Conservation (phyloP, 2,888 invertebrate species). For the Meganola albula region DNA sequence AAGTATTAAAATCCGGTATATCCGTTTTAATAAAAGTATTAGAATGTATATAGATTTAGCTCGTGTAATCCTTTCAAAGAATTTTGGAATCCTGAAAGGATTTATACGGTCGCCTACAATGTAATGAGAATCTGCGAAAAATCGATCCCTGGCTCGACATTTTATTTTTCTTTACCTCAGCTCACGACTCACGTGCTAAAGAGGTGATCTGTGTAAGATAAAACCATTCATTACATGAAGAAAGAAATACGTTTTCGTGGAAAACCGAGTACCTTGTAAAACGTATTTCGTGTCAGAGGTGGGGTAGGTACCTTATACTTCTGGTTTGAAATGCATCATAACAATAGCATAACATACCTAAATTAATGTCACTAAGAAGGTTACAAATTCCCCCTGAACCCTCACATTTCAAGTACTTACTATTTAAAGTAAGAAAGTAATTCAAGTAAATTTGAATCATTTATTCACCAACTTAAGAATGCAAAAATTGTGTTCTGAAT, state of each 20-base stretch:
- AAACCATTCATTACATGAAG: conserved; percentile 30
- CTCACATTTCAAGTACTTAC: too few relatives aligned
- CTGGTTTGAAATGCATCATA: too few relatives aligned
- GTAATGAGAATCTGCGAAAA: conserved; percentile 22
- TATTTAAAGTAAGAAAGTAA: too few relatives aligned
- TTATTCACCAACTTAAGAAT: too few relatives aligned
- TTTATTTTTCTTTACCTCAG: conserved; percentile 24
- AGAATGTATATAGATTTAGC: conserved; percentile 16
- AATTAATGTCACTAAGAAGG: too few relatives aligned
- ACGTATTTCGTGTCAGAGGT: too few relatives aligned
- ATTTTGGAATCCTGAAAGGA: conserved; percentile 24
- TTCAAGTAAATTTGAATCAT: too few relatives aligned
- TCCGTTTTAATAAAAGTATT: conserved; percentile 11
- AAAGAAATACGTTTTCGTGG: conserved; percentile 27
- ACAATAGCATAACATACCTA: too few relatives aligned
- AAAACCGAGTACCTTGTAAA: conserved; percentile 20
- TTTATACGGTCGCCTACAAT: conserved; percentile 24
- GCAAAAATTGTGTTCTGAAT: too few relatives aligned
- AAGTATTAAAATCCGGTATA: conserved; percentile 8
- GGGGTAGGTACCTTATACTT: too few relatives aligned
- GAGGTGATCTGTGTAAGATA: conserved; percentile 32
- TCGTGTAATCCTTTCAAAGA: conserved; percentile 20
- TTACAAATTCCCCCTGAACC: too few relatives aligned
- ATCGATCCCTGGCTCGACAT: conserved; percentile 25
- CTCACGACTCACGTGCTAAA: conserved; percentile 25